Evolutionary conservation across 1,140 invertebrate genomes (phyloP).

Genomic region (Anoplophora glabripennis): DNA sequence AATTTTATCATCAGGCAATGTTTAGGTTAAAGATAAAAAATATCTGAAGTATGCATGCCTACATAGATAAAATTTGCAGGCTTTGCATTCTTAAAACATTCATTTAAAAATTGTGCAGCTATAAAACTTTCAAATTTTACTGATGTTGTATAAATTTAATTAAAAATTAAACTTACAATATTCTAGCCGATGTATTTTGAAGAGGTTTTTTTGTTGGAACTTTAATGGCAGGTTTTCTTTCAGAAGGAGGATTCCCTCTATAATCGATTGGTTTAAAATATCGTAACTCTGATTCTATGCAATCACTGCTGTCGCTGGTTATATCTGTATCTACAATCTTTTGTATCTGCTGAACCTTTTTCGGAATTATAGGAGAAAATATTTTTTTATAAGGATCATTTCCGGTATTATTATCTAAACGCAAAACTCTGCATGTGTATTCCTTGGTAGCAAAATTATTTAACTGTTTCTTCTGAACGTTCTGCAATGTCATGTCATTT

Average conservation of each 20-base stretch:
- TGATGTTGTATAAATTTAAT: too few relatives aligned
- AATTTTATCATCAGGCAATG: background rate
- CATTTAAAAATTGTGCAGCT: background rate
- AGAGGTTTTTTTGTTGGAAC: constrained; percentile 26
- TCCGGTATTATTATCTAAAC: constrained; percentile 15
- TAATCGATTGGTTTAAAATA: constrained; percentile 42
- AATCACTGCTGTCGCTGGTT: constrained; percentile 32
- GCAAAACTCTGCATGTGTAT: constrained; percentile 33
- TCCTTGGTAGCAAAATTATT: constrained; percentile 33
- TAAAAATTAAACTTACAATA: constrained; percentile 26
- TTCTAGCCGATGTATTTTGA: constrained; percentile 11
- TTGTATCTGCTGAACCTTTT: constrained; percentile 23
- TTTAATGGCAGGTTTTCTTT: constrained; percentile 30
- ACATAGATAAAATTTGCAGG: background rate
- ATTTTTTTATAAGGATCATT: constrained; percentile 8
- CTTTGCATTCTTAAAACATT: background rate
- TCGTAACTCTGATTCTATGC: constrained; percentile 35
- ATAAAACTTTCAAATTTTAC: too few relatives aligned
- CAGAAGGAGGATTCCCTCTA: constrained; percentile 25
- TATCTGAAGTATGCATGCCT: background rate
- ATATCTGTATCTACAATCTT: constrained; percentile 20
- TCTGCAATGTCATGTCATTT: constrained; percentile 2
- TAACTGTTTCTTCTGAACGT: background rate
- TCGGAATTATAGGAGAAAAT: constrained; percentile 13
- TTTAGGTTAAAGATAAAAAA: constrained; percentile 9